Evolutionary conservation across 2,797 vertebrate genomes (phyloP), one percentile per base, ranked within the genome.

Genomic region (Carduelis carduelis): DNA sequence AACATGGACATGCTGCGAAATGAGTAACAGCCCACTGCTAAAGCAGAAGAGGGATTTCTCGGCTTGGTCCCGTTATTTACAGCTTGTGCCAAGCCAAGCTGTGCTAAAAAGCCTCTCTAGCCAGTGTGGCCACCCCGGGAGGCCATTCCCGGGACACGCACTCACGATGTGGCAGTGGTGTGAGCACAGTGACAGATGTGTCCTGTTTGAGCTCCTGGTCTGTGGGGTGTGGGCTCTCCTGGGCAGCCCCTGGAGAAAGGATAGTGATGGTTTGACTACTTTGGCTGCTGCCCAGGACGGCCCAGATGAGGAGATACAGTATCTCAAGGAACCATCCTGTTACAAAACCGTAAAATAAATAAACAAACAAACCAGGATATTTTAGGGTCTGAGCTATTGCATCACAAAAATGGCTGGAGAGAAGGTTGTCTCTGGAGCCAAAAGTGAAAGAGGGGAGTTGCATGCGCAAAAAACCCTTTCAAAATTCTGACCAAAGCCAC

Each of bases 191-290:
- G 41, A 9, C 18, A 43, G 41, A 43, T 43, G 18, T 43, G 65
- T 34, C 39, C 19, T 22, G 3, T 21, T 71, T 24, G 16, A 64
- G 53, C 11, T 39, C 28, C 39, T 34, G 57, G 3, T 32, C 65
- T 4, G 0, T 4, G 7, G 3, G 8, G 3, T 8, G 14, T 3
- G 9, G 32, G 24, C 0, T 12, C 6, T 12, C 7, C 0, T 0
- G 18, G 15, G n/a, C 46, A 52, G 78, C 34, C 21, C 3, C 32
- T 39, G 71, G 44, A 44, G 9, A 7, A 35, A 72, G 28, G 13
- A 16, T 16, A 49, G 34, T 0, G 59, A 35, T 34, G 28, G 20
- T 63, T 61, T 69, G 24, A 24, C 66, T 59, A 65, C 37, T 81
- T 81, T 86, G 82, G 82, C 87, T 85, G 57, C 2, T 12, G 43